phyloP scores from a whole-genome alignment of 2,888 invertebrate genomes.

The Spodoptera picta region DNA sequence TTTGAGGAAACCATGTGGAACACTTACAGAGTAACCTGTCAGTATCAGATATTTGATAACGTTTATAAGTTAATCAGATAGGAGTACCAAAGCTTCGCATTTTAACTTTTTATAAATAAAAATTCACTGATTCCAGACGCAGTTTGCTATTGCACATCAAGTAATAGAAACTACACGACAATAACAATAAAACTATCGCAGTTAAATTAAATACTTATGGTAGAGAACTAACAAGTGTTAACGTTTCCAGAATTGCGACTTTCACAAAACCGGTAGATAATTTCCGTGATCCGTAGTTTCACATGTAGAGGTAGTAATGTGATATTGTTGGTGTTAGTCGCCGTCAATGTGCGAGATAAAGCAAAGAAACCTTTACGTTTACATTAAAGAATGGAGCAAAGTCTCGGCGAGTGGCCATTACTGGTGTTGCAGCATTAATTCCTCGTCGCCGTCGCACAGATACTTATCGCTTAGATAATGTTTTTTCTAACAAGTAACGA shows the following conservation, averaged over 20 bases:
- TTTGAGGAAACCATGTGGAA: conserved; percentile 5
- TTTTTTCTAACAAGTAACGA: conserved; percentile 48
- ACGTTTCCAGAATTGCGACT: not conserved
- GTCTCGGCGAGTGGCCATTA: conserved; percentile 26
- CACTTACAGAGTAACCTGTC: conserved; percentile 4
- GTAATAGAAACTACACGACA: too few relatives aligned
- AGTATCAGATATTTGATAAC: not conserved
- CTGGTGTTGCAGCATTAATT: conserved; percentile 48
- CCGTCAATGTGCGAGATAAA: conserved; percentile 24
- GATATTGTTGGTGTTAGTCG: conserved; percentile 8
- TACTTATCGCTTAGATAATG: conserved; percentile 42
- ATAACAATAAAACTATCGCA: too few relatives aligned
- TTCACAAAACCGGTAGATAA: conserved; percentile 7
- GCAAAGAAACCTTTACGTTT: conserved; percentile 18
- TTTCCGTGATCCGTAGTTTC: conserved; percentile 10
- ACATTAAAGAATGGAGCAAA: conserved; percentile 15
- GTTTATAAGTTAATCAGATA: not conserved
- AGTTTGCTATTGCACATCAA: too few relatives aligned
- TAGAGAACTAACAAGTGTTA: too few relatives aligned
- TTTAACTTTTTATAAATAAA: not conserved
- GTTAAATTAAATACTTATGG: too few relatives aligned
- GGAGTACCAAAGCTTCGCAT: too few relatives aligned
- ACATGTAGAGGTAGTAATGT: conserved; percentile 2
- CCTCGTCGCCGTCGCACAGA: conserved; percentile 17
- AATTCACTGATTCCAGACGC: not conserved